Evolutionary conservation across 2,888 invertebrate genomes (phyloP).

Genomic region (Pachydiplax longipennis): DNA sequence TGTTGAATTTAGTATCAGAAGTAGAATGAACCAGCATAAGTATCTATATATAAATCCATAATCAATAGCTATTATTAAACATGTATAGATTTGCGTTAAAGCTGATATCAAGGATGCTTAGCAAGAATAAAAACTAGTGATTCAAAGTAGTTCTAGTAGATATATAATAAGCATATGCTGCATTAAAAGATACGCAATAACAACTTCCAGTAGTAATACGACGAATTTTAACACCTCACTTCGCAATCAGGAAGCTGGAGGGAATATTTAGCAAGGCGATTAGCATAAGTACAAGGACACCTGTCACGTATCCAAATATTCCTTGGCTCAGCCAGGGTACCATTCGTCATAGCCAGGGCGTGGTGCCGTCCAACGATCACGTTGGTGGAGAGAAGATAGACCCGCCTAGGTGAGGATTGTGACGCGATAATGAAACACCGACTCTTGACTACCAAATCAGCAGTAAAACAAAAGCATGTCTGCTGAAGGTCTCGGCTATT

Average conservation of each 20-base stretch:
- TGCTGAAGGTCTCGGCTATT: neutral
- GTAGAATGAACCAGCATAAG: too few species aligned
- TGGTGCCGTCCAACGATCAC: neutral
- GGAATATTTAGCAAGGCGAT: neutral
- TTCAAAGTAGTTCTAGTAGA: too few species aligned
- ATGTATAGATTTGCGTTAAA: too few species aligned
- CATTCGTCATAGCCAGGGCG: neutral
- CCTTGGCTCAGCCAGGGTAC: neutral
- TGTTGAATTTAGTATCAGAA: too few species aligned
- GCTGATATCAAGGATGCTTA: too few species aligned
- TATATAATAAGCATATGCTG: too few species aligned
- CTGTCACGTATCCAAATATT: neutral
- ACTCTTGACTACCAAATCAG: neutral
- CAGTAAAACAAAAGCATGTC: neutral
- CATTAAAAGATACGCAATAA: too few species aligned
- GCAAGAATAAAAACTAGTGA: too few species aligned
- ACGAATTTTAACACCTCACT: neutral
- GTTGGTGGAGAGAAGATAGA: neutral
- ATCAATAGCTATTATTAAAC: too few species aligned
- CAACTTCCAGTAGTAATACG: neutral
- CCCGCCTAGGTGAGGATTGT: neutral
- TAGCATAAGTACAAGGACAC: slow-evolving; percentile 9
- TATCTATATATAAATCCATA: too few species aligned
- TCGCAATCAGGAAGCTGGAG: slow-evolving; percentile 8
- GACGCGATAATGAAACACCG: neutral